Evolutionary conservation across 2,797 vertebrate genomes (phyloP), one percentile per base, ranked within the genome.

Genomic region (Borostomias antarcticus): DNA sequence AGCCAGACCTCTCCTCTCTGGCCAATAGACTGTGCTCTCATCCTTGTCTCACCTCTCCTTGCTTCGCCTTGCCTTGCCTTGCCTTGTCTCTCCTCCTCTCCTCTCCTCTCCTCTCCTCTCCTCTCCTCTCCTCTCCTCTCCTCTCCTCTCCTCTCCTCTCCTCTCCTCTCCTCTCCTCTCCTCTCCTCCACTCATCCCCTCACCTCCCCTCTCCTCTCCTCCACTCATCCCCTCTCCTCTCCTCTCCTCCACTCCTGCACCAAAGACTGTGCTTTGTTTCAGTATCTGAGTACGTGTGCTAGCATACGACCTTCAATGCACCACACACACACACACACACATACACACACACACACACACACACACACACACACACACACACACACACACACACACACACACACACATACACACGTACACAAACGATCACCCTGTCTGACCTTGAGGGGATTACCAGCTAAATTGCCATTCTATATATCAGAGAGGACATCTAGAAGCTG

Each of bases 271-370:
- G 48, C 53, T 64, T 69, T 70, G 72, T 64, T 58, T 33, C 73
- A 73, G 56, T 70, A 66, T 69, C 68, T 66, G 58, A 70, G 73
- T n/a, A n/a, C n/a, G 62, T 72, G 19, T 62, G 68, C 63, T 57
- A 73, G 68, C 53, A 59, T 65, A 64, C 73, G 70, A 78, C 72
- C 78, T 80, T 78, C 78, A 76, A 61, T 64, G 66, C 70, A 65
- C 47, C 63, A 56, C n/a, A n/a, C 26, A 29, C 7, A 62, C 11
- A 43, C 43, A 48, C 40, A 48, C 59, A 62, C 59, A 40, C 23
- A 15, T 9, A 50, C 43, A 30, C 56, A 48, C 59, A 35, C 30
- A 23, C 40, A 30, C 43, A 62, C 45, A 32, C 45, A 62, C 43
- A 30, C 6, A 32, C 45, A 33, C 45, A 30, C 23, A 10, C 13